Evolutionary conservation across 2,113 vertebrate genomes (phyloP), one percentile per base, ranked within the genome.

Genomic region (Cervus canadensis): DNA sequence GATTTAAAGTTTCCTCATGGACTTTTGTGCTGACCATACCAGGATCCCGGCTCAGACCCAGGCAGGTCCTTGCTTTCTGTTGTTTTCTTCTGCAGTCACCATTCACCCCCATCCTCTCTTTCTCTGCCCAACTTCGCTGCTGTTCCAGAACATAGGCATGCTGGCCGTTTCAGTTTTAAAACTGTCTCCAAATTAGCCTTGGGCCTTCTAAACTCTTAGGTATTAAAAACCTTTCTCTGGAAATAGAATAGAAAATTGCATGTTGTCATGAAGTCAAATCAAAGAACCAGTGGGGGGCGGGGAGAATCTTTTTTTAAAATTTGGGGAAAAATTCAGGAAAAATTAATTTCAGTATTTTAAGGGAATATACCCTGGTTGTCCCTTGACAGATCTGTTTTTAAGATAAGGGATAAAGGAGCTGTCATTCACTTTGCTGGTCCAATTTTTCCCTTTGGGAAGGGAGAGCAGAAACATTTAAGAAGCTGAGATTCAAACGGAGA

Each of bases 171-270:
- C 84, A 43, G n/a, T 96, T 83, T 89, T 56, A 36, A 96, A 89
- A 88, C 14, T 3, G 14, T 84, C 43, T 87, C 36, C 26, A 92
- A 82, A 78, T 26, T 84, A 88, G 74, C 67, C 81, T 88, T 2
- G 81, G 87, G 43, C 5, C 7, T 90, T 57, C 45, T 21, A 67
- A 52, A 50, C 62, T 92, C 60, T 89, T 48, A 91, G 50, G 45
- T 93, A 83, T 83, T 93, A 79, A 50, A 93, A 89, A 90, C 25
- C 57, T 88, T 87, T 50, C 54, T 82, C 67, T 96, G 89, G 92
- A 67, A 91, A 86, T 36, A 33, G 17, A 12, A 5, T 60, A 59
- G 23, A 88, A 82, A 88, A 74, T 88, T 14, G 86, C 2, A 33
- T 12, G 26, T 78, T 93, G 57, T 85, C 54, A 62, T 86, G 59